Base-by-base conservation (phyloP, 2,797 vertebrate species). In the Sardinella longiceps region DNA sequence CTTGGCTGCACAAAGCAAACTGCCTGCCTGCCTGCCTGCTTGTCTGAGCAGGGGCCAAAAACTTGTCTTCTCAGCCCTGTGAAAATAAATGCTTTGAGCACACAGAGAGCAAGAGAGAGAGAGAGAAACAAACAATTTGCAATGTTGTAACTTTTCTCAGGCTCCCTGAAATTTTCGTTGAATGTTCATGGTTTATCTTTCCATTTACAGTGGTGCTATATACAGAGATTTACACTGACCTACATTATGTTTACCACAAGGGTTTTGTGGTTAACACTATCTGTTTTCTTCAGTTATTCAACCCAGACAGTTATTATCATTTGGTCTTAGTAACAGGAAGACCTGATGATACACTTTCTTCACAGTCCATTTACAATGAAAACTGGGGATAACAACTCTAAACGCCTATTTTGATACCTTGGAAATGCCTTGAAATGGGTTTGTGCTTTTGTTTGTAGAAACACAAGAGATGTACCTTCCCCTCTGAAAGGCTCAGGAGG, bases 21-120 rank as follows among this genome's bases (percentile, higher is more conserved):
- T 77, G 70, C 70, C 70, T 77, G 66, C 66, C 66, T 74, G 60
- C n/a, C 60, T 66, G 66, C 30, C 66, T 74, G 60, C n/a, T 28
- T 66, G 66, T 28, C 30, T 70, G 37, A 70, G 30, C 30, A 1
- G 4, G 63, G 33, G 70, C 70, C 33, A 77, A 20, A 43, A 7
- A 37, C 70, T 39, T 39, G 33, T 18, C 14, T 74, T 74, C 12
- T 28, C 66, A 74, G 33, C 30, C 66, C 66, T 39, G 33, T 43
- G 70, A 43, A 39, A 18, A 33, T 30, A 33, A 70, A 33, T 70
- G 60, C 63, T 70, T 60, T 2, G 56, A 7, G 56, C 6, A 60
- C n/a, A n/a, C n/a, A n/a, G n/a, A n/a, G 9, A 74, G 63, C 33
- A 14, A 70, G 60, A 30, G 28, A 70, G 63, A 70, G 63, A 70